Conservation (phyloP, 2,888 invertebrate genomes). For the Altica lythri region DNA sequence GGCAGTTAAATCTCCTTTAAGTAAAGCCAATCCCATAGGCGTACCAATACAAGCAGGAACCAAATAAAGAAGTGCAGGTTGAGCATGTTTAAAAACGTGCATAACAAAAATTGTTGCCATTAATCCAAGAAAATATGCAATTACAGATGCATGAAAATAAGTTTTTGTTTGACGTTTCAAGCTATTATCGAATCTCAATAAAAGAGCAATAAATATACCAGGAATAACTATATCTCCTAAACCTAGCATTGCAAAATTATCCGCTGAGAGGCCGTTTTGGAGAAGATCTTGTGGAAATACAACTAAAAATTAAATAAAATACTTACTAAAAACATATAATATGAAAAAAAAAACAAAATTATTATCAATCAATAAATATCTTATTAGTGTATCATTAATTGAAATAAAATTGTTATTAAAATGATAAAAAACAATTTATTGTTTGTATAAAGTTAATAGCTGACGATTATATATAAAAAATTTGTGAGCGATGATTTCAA, state of each 20-base stretch:
- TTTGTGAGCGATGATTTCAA: too few species aligned
- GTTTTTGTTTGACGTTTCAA: conserved; percentile 79
- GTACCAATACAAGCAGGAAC: conserved; percentile 95
- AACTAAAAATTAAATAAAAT: too few species aligned
- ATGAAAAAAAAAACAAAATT: too few species aligned
- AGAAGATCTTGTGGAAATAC: conserved; percentile 98
- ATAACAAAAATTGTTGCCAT: conserved; percentile 95
- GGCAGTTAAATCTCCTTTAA: conserved; percentile 87
- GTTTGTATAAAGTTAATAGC: too few species aligned
- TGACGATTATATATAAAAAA: too few species aligned
- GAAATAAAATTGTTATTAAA: too few species aligned
- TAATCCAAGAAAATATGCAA: conserved; percentile 92
- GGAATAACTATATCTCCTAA: conserved; percentile 99
- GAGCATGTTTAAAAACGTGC: conserved; percentile 98
- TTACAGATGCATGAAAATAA: conserved; percentile 89
- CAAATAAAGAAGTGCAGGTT: conserved; percentile 95
- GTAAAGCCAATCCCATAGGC: conserved; percentile 83
- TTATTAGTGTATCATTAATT: too few species aligned
- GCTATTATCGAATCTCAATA: conserved; percentile 91
- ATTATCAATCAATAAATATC: too few species aligned
- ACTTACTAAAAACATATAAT: too few species aligned
- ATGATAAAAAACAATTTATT: too few species aligned
- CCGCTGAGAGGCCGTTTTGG: conserved; percentile 86
- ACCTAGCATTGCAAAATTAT: conserved; percentile 98
- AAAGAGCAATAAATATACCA: conserved; percentile 96